Evolutionary conservation across 2,797 vertebrate species (phyloP).

Genomic region (Clangula hyemalis): DNA sequence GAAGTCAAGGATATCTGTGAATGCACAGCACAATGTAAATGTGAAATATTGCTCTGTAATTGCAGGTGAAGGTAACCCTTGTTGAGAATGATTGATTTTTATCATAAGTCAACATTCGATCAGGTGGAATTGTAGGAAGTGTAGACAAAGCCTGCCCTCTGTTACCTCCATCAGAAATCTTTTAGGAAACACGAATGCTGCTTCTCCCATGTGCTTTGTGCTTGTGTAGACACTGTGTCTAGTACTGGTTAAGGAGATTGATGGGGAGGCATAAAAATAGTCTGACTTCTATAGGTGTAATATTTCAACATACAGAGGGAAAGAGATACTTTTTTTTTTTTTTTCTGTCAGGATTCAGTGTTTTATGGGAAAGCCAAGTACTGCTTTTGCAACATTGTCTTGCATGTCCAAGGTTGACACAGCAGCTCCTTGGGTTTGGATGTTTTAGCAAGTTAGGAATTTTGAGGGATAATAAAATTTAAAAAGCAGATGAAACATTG

Average conservation of each 20-base stretch:
- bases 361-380: background rate
- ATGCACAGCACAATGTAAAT: background rate
- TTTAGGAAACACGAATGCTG: background rate
- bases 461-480: background rate
- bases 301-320: background rate
- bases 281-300: background rate
- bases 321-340: background rate
- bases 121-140: background rate
- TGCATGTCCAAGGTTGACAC: background rate
- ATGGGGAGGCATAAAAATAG: background rate
- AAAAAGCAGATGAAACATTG: background rate
- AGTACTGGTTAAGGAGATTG: background rate
- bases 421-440: background rate
- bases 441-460: background rate
- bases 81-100: background rate
- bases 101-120: constrained; percentile 13
- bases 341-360: background rate
- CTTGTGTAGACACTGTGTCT: background rate
- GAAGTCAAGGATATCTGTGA: background rate
- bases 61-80: background rate
- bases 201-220: background rate
- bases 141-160: background rate
- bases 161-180: background rate
- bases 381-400: background rate
- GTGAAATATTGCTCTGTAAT: background rate